These are phyloP conservation scores for Cyanoderma ruficeps DNA, from an alignment of 2,113 vertebrate species.

Conservation along the genomic window DNA sequence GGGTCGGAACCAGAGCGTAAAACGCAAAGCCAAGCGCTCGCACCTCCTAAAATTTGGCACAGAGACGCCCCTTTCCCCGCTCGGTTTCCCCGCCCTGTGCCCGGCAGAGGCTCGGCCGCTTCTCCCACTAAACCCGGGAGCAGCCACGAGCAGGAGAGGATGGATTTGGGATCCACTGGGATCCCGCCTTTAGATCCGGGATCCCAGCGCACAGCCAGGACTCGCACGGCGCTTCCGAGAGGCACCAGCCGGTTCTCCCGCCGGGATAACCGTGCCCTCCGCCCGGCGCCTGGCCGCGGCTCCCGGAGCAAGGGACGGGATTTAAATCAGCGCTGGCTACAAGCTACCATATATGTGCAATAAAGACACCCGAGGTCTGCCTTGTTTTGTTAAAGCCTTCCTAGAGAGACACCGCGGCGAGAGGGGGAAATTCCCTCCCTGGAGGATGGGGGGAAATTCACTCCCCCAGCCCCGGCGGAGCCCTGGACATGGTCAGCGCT, in stretches of 20 bases:
- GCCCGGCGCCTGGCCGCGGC: neutral
- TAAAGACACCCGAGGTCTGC: slow-evolving; percentile 21
- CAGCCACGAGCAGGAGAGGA: rapidly evolving
- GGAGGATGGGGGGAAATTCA: neutral
- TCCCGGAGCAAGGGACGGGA: neutral
- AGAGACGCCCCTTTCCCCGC: neutral
- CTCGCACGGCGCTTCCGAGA: rapidly evolving
- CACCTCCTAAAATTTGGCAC: neutral
- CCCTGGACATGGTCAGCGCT: neutral
- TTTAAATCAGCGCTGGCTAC: slow-evolving; percentile 50
- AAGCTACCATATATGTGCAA: slow-evolving; percentile 67
- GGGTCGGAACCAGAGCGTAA: neutral
- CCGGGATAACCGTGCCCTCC: neutral
- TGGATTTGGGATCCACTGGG: neutral
- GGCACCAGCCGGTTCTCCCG: neutral
- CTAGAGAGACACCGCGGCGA: neutral
- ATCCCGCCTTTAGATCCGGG: neutral
- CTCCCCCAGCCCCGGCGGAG: neutral
- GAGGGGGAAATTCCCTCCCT: slow-evolving; percentile 42
- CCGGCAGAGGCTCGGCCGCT: neutral
- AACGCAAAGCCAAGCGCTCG: rapidly evolving
- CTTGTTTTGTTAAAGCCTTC: slow-evolving; percentile 25
- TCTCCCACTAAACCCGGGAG: rapidly evolving
- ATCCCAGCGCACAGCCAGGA: neutral
- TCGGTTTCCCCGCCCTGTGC: neutral